Evolutionary conservation across 1,140 invertebrate genomes (phyloP), one percentile per base, ranked within the genome.

Genomic region (Streblospio benedicti): DNA sequence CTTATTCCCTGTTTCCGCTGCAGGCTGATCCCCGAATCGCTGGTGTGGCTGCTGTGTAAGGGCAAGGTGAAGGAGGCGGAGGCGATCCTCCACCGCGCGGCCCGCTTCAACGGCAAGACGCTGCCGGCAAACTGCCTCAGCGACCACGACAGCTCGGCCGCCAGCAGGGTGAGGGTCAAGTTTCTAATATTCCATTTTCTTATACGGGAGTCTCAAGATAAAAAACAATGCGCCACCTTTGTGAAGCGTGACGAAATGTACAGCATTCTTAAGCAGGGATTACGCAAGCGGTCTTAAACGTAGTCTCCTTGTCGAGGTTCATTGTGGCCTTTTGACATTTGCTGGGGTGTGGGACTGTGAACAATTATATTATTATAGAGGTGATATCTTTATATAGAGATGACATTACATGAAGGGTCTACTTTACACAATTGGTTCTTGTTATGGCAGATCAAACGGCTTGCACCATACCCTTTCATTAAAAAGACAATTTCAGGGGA

Each of bases 11-110:
- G n/a, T n/a, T n/a, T n/a, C n/a, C n/a, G n/a, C n/a, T n/a, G n/a
- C n/a, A 59, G 57, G 57, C 16, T 28, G 16, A 44, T 60, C 6
- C 65, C 65, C 3, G 65, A 66, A 41, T 65, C 63, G 4, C 47
- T 64, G 2, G 50, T 64, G 18, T 66, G 65, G 65, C 44, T 66
- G 12, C 27, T 62, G n/a, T 43, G 54, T 9, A 61, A 65, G 31
- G 57, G 60, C 4, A 32, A 52, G 18, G 27, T 44, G 23, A 43
- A 65, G 20, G 60, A 66, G 51, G 65, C 63, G 5, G 47, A 47
- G 14, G 33, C 56, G 32, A 61, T 65, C 31, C 41, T 64, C 9
- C 32, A 50, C 20, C 45, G 45, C 47, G 56, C 60, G n/a, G 60
- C 63, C 33, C 62, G 44, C 20, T 43, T 49, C n/a, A 61, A 66